Percentiles rank a stretch among this genome's conserved stretches.
phyloP scores from a whole-genome alignment of 1,140 invertebrate species.

The Tetragnatha versicolor region DNA sequence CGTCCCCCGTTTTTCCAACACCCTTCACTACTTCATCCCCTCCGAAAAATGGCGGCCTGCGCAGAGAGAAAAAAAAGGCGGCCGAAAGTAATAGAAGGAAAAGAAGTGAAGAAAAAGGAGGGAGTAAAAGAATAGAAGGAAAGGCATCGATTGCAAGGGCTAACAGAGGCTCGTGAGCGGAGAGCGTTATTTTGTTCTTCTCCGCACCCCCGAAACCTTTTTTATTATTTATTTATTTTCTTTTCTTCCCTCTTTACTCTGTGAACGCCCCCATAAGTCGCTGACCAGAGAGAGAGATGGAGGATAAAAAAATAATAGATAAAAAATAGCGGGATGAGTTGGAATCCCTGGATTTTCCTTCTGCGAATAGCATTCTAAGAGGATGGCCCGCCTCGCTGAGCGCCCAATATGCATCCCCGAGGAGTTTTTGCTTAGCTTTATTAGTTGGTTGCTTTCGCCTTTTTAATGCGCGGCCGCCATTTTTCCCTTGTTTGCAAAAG shows the following conservation, averaged over 20 bases:
- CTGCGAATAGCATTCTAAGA: constrained; percentile 47
- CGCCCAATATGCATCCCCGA: constrained; percentile 51
- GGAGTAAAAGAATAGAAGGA: constrained; percentile 48
- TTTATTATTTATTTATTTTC: constrained; percentile 27
- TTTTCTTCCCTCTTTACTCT: constrained; percentile 51
- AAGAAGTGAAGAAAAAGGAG: constrained; percentile 17
- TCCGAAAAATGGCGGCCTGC: constrained; percentile 46
- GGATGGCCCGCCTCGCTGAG: constrained; percentile 31
- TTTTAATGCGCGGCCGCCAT: too few species aligned
- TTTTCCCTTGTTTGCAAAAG: too few species aligned
- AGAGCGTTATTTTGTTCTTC: constrained; percentile 52
- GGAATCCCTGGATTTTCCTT: constrained; percentile 54
- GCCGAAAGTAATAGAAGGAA: constrained; percentile 40
- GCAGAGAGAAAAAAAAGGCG: constrained; percentile 28
- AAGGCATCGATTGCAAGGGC: constrained; percentile 46
- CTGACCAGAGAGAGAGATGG: constrained; percentile 54
- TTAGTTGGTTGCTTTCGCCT: too few species aligned
- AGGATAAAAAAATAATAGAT: constrained; percentile 47
- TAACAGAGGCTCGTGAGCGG: constrained; percentile 52
- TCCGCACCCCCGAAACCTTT: constrained; percentile 9
- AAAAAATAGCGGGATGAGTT: constrained; percentile 54
- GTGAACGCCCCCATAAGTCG: constrained; percentile 55
- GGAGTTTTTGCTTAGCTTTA: constrained; percentile 16
- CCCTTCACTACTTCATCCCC: constrained; percentile 54
- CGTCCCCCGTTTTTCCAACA: constrained; percentile 39